phyloP scores from a whole-genome alignment of 1,140 invertebrate species.

The Oryzaephilus surinamensis region DNA sequence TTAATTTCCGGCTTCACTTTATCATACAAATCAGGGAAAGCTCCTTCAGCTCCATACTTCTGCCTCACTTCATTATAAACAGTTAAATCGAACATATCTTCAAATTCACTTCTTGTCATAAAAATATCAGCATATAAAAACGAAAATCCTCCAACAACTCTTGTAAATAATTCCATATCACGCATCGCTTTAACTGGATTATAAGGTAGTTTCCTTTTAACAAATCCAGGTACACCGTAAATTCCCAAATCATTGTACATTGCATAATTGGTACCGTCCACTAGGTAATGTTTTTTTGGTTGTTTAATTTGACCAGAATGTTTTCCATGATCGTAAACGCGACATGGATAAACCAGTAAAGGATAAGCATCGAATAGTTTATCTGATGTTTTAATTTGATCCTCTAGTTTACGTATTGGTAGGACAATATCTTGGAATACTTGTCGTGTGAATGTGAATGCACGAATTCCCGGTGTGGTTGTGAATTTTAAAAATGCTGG shows the following conservation, averaged over 20 bases:
- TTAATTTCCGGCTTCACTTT: slow-evolving; percentile 59
- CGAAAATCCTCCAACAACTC: slow-evolving; percentile 44
- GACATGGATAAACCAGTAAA: slow-evolving; percentile 45
- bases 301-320: slow-evolving; percentile 38
- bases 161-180: slow-evolving; percentile 46
- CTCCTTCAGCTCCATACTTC: slow-evolving; percentile 41
- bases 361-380: slow-evolving; percentile 44
- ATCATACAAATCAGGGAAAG: slow-evolving; percentile 43
- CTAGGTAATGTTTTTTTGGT: slow-evolving; percentile 38
- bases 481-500: slow-evolving; percentile 43
- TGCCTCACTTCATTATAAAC: slow-evolving; percentile 40
- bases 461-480: slow-evolving; percentile 43
- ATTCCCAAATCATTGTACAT: slow-evolving; percentile 48
- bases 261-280: slow-evolving; percentile 40
- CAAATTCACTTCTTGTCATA: slow-evolving; percentile 49
- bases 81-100: slow-evolving; percentile 41
- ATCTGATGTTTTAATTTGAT: slow-evolving; percentile 41
- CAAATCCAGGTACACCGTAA: slow-evolving; percentile 46
- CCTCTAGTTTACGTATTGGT: slow-evolving; percentile 42
- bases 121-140: slow-evolving; percentile 56
- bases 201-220: slow-evolving; percentile 39
- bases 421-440: slow-evolving; percentile 49
- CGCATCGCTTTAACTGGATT: slow-evolving; percentile 44
- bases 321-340: slow-evolving; percentile 42
- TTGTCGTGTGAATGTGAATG: slow-evolving; percentile 45